Conservation (phyloP, 1,140 invertebrate genomes). For the Monomorium pharaonis region DNA sequence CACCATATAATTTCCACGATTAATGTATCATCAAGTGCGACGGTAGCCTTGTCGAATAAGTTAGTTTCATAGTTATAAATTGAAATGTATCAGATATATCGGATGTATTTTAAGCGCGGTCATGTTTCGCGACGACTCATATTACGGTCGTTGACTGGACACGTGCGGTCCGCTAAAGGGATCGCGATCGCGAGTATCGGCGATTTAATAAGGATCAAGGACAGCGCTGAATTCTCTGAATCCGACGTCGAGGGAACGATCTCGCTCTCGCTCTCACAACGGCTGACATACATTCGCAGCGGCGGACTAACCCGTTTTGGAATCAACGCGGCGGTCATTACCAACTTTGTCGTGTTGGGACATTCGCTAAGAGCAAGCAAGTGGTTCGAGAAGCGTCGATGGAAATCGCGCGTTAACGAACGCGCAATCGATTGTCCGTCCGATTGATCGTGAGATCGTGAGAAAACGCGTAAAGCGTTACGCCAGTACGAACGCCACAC, state of each 20-base stretch:
- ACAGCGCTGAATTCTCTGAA: slow-evolving; percentile 29
- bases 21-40: neutral
- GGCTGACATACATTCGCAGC: slow-evolving; percentile 37
- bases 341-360: slow-evolving; percentile 28
- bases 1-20: neutral
- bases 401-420: neutral
- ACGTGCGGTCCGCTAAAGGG: slow-evolving; percentile 9
- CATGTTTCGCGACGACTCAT: neutral
- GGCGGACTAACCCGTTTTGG: slow-evolving; percentile 15
- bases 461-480: slow-evolving; percentile 39
- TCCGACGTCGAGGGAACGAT: slow-evolving; percentile 9
- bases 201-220: slow-evolving; percentile 30
- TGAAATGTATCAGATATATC: neutral
- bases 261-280: slow-evolving; percentile 18
- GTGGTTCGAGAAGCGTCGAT: neutral
- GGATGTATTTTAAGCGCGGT: neutral
- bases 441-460: slow-evolving; percentile 52
- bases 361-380: neutral
- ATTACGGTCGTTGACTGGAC: neutral
- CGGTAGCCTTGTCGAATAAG: neutral
- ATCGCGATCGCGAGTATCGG: slow-evolving; percentile 14
- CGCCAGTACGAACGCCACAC: neutral
- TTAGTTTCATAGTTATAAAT: neutral
- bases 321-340: slow-evolving; percentile 22
- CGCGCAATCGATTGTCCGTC: neutral